Base-by-base conservation (phyloP, 2,888 invertebrate genomes). In the Silvanus unidentatus region DNA sequence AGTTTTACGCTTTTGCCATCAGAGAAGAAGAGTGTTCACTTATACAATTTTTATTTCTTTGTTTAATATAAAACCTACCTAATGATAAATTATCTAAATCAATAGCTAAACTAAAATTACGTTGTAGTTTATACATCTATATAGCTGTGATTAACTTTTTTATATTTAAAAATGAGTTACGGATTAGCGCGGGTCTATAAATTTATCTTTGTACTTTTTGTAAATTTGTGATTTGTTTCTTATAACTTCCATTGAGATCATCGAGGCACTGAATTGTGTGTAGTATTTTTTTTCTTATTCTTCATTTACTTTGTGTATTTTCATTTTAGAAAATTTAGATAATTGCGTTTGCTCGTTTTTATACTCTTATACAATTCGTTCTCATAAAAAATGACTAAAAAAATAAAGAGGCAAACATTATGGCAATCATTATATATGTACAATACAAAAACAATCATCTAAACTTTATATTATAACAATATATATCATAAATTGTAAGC, bases 241-340 rank as follows among this genome's bases (percentile, higher is more conserved):
- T 47, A n/a, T n/a, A n/a, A n/a, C n/a, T n/a, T 51, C 48, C 52
- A 58, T 59, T 64, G 67, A 69, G 68, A 68, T 69, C 67, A 68
- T 65, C 62, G 64, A 70, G 70, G 70, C 70, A 70, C 70, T 70
- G 65, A 12, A 55, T 56, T 54, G 54, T 55, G 44, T 47, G 41
- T 22, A 22, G 22, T 22, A 5, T 22, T 22, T 3, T 22, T 22
- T 22, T n/a, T n/a, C n/a, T n/a, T n/a, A n/a, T n/a, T n/a, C n/a
- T n/a, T n/a, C n/a, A n/a, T n/a, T n/a, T n/a, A n/a, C 22, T 22
- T 22, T 22, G 22, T 22, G 22, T 22, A 5, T 22, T 22, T 22
- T 22, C 8, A 5, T 22, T 22, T 8, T 22, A 32, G n/a, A 12
- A 32, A 32, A 32, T 32, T 12, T 32, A 32, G 32, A 32, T 32